Conservation (phyloP, 1,140 invertebrate species). For the Tetragonula clypearis region DNA sequence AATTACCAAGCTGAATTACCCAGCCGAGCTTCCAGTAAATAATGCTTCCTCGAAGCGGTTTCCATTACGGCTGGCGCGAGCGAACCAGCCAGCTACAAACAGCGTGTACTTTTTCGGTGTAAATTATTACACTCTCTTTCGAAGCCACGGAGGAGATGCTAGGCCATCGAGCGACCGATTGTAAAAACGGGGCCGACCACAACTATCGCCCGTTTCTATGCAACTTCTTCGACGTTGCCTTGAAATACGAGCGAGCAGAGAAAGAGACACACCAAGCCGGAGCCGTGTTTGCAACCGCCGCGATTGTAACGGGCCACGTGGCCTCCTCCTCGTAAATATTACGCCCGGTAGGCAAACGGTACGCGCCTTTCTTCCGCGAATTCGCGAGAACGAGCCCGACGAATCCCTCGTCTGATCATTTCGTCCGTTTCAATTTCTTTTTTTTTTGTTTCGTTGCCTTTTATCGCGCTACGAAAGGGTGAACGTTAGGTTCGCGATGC, state of each 20-base stretch:
- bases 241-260: conserved; percentile 45
- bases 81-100: background rate
- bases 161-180: conserved; percentile 23
- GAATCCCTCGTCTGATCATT: background rate
- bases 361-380: conserved; percentile 37
- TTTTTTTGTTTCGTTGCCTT: no score
- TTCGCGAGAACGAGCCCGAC: background rate
- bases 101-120: conserved; percentile 49
- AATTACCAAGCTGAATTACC: conserved; percentile 16
- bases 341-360: conserved; percentile 42
- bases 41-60: conserved; percentile 48
- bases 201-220: conserved; percentile 62
- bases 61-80: conserved; percentile 37
- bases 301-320: conserved; percentile 61
- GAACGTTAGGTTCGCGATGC: background rate
- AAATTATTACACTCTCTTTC: conserved; percentile 51
- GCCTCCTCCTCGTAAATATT: conserved; percentile 51
- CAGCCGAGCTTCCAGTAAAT: conserved; percentile 30
- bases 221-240: conserved; percentile 58
- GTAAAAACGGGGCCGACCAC: conserved; percentile 42
- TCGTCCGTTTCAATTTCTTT: background rate
- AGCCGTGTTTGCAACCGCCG: background rate
- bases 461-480: background rate
- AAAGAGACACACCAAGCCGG: background rate
- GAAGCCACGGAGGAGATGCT: conserved; percentile 34